A percentile compares a stretch with the other conserved stretches of the same genome.
These are phyloP conservation scores for Bufo bufo DNA, from an alignment of 2,113 vertebrate genomes.

Conservation along the genomic window DNA sequence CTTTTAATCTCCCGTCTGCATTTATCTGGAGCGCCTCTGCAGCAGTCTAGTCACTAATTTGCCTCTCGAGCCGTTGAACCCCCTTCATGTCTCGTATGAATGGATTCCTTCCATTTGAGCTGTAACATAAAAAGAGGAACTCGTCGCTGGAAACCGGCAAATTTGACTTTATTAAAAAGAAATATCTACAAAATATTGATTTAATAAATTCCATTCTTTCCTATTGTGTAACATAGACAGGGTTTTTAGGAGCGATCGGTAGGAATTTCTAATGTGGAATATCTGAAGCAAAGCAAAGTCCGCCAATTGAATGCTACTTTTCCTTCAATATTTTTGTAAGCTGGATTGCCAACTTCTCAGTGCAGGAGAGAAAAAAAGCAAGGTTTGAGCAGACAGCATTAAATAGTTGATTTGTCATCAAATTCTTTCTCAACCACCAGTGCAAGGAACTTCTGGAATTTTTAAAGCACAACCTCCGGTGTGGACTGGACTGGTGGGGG, in stretches of 20 bases:
- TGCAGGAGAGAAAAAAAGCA: constrained; percentile 53
- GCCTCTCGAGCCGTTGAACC: neutral
- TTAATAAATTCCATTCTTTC: constrained; percentile 56
- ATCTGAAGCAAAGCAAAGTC: constrained; percentile 40
- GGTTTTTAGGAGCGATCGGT: constrained; percentile 30
- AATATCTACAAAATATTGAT: constrained; percentile 49
- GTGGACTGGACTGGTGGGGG: neutral
- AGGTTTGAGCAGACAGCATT: constrained; percentile 53
- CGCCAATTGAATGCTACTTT: constrained; percentile 49
- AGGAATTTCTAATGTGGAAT: constrained; percentile 57
- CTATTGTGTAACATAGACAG: constrained; percentile 43
- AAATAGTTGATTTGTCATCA: constrained; percentile 59
- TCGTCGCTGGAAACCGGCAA: constrained; percentile 14
- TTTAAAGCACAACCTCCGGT: constrained; percentile 15
- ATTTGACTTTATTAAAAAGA: constrained; percentile 44
- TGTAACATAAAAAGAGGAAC: constrained; percentile 43
- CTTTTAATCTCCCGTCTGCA: constrained; percentile 34
- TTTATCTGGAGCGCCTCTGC: constrained; percentile 5
- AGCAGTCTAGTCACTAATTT: constrained; percentile 32
- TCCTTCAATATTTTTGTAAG: constrained; percentile 57
- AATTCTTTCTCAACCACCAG: constrained; percentile 59
- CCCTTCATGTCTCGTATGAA: constrained; percentile 24
- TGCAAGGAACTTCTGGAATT: constrained; percentile 54
- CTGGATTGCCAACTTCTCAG: constrained; percentile 63
- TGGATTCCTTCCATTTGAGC: constrained; percentile 49